Evolutionary conservation across 2,113 vertebrate genomes (phyloP).

Genomic region (Heptranchias perlo): DNA sequence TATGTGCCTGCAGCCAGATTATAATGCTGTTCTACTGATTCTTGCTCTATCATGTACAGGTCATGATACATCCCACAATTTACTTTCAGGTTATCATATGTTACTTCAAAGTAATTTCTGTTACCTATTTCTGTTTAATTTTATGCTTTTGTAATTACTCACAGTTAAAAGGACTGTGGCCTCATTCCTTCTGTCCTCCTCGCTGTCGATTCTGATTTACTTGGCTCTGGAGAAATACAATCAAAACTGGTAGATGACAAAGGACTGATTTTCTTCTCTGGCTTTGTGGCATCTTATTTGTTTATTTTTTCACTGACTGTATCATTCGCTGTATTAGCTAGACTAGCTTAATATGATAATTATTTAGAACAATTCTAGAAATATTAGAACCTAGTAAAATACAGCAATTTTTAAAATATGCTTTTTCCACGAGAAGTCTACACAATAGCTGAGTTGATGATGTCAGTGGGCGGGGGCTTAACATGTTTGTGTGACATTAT

Average conservation of each 20-base stretch:
- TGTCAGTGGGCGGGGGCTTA: not conserved
- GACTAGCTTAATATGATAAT: not conserved
- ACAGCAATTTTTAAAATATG: not conserved
- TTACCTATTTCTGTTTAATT: slow-evolving; percentile 16
- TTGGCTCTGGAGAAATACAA: not conserved
- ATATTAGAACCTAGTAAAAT: not conserved
- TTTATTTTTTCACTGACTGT: slow-evolving; percentile 7
- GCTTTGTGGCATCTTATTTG: not conserved
- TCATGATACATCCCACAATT: not conserved
- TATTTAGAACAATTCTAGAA: not conserved
- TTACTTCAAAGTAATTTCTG: slow-evolving; percentile 24
- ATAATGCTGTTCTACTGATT: not conserved
- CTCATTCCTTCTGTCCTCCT: not conserved
- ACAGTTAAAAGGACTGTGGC: not conserved
- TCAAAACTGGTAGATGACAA: not conserved
- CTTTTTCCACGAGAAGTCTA: not conserved
- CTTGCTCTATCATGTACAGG: not conserved
- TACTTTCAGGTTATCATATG: slow-evolving; percentile 24
- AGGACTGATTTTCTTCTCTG: not conserved
- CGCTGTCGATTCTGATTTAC: slow-evolving; percentile 3
- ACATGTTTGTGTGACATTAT: not conserved
- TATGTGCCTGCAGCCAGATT: not conserved
- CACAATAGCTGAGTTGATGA: not conserved
- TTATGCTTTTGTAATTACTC: slow-evolving; percentile 10
- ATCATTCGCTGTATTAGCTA: not conserved